These are phyloP conservation scores for Drepana falcataria DNA, from an alignment of 2,888 invertebrate species.

Conservation along the genomic window DNA sequence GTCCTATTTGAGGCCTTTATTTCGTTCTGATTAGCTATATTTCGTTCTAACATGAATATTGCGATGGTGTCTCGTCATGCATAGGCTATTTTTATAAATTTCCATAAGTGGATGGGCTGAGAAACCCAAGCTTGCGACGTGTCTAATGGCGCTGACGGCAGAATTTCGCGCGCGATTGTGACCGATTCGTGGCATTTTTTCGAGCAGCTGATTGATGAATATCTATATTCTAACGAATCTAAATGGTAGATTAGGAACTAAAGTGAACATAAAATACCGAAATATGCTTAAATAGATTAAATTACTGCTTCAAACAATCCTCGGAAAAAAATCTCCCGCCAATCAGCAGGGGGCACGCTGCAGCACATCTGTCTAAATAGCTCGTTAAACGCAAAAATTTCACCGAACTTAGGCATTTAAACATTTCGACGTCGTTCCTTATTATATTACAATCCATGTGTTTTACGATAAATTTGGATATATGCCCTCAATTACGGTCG, in stretches of 20 bases:
- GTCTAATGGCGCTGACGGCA: conserved; percentile 78
- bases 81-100: conserved; percentile 71
- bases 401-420: conserved; percentile 18
- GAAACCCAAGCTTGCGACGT: conserved; percentile 77
- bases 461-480: conserved; percentile 38
- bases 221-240: conserved; percentile 34
- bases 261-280: conserved; percentile 36
- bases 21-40: conserved; percentile 28
- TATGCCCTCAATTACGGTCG: conserved; percentile 59
- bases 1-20: conserved; percentile 30
- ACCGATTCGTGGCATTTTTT: conserved; percentile 78
- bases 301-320: conserved; percentile 34
- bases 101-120: conserved; percentile 70
- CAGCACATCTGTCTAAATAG: conserved; percentile 34
- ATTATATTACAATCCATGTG: conserved; percentile 25
- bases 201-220: conserved; percentile 59
- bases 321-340: conserved; percentile 69
- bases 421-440: conserved; percentile 22
- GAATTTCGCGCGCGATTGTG: conserved; percentile 78
- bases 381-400: conserved; percentile 32
- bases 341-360: conserved; percentile 76
- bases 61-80: conserved; percentile 38
- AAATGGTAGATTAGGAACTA: conserved; percentile 38
- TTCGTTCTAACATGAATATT: conserved; percentile 31
- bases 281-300: conserved; percentile 25